These are phyloP conservation scores for Phocides pigmalion DNA, from an alignment of 1,140 invertebrate genomes.

Conservation along the genomic window DNA sequence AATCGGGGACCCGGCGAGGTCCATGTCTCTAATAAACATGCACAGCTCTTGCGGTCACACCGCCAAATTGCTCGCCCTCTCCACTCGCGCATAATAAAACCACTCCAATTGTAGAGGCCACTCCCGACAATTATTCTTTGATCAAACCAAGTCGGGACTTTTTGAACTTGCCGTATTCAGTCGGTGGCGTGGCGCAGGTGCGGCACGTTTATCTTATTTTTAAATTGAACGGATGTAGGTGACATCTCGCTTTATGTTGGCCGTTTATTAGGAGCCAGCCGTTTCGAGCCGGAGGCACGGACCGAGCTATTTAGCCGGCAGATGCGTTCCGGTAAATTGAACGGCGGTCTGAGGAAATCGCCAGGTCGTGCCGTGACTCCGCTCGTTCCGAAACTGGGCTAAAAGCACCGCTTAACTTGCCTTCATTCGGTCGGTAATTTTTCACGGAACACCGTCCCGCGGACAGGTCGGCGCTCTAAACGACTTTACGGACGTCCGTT, in stretches of 20 bases:
- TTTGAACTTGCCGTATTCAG: conserved; percentile 21
- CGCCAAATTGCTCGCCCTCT: conserved; percentile 69
- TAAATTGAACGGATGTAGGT: conserved; percentile 20
- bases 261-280: conserved; percentile 47
- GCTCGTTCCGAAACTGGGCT: conserved; percentile 56
- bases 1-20: conserved; percentile 67
- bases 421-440: conserved; percentile 56
- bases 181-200: conserved; percentile 12
- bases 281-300: conserved; percentile 39
- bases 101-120: conserved; percentile 57
- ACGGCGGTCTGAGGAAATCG: conserved; percentile 57
- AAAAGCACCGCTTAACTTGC: conserved; percentile 58
- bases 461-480: conserved; percentile 47
- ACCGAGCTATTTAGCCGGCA: conserved; percentile 60
- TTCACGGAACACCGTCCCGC: conserved; percentile 56
- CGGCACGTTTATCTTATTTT: conserved; percentile 26
- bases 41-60: conserved; percentile 70
- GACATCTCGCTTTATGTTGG: conserved; percentile 39
- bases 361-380: conserved; percentile 64
- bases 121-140: conserved; percentile 67
- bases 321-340: conserved; percentile 68
- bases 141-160: conserved; percentile 42
- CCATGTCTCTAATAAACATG: conserved; percentile 79
- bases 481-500: conserved; percentile 46
- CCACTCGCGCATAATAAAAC: conserved; percentile 63